phyloP scores from a whole-genome alignment of 2,888 invertebrate genomes.

The Penaeus monodon region DNA sequence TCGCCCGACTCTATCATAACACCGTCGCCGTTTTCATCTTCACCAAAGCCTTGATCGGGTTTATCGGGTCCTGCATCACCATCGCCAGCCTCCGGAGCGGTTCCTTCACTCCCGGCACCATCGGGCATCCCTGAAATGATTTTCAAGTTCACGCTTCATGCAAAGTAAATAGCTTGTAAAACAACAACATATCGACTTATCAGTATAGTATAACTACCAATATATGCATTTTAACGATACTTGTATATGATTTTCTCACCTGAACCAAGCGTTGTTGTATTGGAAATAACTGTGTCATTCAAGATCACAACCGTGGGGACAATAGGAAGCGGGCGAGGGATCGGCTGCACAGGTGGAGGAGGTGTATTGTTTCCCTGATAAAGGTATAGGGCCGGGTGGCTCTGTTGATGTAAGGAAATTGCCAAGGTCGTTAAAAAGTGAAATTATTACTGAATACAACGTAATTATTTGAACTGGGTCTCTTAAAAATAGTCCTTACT shows the following conservation, averaged over 20 bases:
- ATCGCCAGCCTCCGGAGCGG: not conserved
- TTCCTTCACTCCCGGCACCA: not conserved
- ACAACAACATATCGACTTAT: too few species aligned
- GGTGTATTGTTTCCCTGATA: slow-evolving; percentile 28
- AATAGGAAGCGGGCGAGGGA: not conserved
- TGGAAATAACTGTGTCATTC: slow-evolving; percentile 12
- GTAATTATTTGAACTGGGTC: too few species aligned
- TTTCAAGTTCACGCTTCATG: too few species aligned
- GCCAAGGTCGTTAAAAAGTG: too few species aligned
- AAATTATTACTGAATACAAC: too few species aligned
- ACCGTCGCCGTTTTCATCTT: not conserved
- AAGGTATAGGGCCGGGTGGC: slow-evolving; percentile 34
- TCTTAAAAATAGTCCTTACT: too few species aligned
- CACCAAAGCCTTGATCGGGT: not conserved
- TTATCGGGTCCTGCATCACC: not conserved
- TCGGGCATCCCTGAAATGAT: too few species aligned
- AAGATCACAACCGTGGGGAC: slow-evolving; percentile 10
- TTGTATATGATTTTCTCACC: not conserved
- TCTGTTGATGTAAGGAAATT: not conserved
- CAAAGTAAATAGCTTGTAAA: too few species aligned
- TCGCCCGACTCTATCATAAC: not conserved
- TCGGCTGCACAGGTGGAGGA: slow-evolving; percentile 8
- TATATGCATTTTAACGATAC: not conserved
- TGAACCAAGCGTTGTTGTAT: not conserved
- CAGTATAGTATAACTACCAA: too few species aligned